A percentile compares a stretch with the other conserved stretches of the same genome.
phyloP scores from a whole-genome alignment of 2,113 vertebrate genomes.

The Martes martes region DNA sequence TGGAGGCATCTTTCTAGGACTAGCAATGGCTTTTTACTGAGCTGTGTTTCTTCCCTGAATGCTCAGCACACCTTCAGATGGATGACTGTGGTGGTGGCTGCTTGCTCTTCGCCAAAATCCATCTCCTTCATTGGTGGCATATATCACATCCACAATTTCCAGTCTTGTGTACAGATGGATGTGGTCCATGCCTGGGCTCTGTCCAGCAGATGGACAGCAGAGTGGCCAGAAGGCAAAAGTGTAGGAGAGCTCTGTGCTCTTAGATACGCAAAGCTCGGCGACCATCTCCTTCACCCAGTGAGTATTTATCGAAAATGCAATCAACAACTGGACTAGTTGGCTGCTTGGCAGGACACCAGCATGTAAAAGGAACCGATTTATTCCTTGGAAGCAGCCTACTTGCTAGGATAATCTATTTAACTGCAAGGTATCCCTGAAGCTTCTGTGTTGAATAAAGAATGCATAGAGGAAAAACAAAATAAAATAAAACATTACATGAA shows the following conservation, averaged over 20 bases:
- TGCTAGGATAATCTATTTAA: neutral
- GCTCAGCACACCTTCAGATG: no score
- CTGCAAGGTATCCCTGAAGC: neutral
- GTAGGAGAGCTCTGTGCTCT: accelerated
- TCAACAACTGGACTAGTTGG: neutral
- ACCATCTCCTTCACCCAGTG: accelerated
- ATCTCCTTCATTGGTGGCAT: neutral
- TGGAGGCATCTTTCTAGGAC: neutral
- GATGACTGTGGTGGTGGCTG: neutral
- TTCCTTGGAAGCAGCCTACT: neutral
- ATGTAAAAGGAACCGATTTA: neutral
- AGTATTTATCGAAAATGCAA: neutral
- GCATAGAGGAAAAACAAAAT: neutral
- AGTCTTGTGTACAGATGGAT: accelerated
- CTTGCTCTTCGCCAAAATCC: neutral
- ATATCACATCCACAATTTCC: accelerated
- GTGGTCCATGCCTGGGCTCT: neutral
- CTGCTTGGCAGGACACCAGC: neutral
- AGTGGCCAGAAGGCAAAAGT: neutral
- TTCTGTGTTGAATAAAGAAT: neutral
- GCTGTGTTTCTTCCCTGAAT: accelerated
- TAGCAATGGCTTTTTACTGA: neutral
- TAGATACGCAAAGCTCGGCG: accelerated
- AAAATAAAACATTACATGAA: neutral
- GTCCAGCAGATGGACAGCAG: neutral